A percentile compares a stretch with the other conserved stretches of the same genome.
phyloP scores from a whole-genome alignment of 37 sponge, comb jelly and placozoan species.

The Geodia barretti region DNA sequence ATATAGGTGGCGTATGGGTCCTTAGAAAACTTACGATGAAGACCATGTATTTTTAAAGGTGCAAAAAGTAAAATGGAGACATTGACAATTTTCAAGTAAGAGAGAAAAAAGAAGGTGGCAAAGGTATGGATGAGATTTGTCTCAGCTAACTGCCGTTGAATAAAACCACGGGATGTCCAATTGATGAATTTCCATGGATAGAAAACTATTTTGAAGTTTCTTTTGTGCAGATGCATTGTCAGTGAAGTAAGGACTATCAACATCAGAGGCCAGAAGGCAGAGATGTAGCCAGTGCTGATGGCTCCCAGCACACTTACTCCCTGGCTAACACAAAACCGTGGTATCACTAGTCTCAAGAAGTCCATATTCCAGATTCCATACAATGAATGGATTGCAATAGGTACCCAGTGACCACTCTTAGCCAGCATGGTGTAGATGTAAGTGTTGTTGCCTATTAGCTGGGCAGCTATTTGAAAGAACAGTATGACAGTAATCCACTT shows the following conservation, averaged over 20 bases:
- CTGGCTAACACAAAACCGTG: not conserved
- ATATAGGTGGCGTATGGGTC: slow-evolving; percentile 3
- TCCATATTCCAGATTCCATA: not conserved
- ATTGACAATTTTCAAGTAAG: not conserved
- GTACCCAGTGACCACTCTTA: not conserved
- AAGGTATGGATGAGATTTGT: not conserved
- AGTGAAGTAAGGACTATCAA: not conserved
- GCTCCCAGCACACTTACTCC: not conserved
- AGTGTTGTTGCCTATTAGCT: not conserved
- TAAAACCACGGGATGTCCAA: not conserved
- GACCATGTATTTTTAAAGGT: not conserved
- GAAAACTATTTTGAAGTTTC: not conserved
- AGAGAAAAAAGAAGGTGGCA: not conserved
- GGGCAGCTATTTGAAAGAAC: not conserved
- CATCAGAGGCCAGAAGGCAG: not conserved
- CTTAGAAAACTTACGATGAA: not conserved
- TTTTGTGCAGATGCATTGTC: not conserved
- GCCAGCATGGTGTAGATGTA: not conserved
- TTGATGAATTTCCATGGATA: not conserved
- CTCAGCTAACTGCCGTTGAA: not conserved
- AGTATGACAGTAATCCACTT: not conserved
- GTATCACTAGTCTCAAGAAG: not conserved
- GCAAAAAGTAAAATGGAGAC: not conserved
- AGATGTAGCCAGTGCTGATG: not conserved
- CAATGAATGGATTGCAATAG: not conserved